Evolutionary conservation across 2,797 vertebrate genomes (phyloP).

Genomic region (Petrocephalus sullivani): DNA sequence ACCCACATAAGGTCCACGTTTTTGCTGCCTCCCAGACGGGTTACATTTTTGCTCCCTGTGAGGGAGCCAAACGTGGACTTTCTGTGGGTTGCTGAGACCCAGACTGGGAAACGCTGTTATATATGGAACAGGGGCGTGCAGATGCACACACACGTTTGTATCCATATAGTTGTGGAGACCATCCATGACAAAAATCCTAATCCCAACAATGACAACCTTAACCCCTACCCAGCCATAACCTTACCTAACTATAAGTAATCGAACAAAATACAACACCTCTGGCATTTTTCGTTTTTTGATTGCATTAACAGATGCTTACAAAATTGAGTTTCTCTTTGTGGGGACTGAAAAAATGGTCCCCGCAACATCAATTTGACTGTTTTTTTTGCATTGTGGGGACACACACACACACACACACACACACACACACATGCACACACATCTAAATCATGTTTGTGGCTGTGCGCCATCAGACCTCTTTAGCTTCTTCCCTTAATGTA

Average conservation of each 20-base stretch:
- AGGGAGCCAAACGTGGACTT: not conserved
- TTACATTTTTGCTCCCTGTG: not conserved
- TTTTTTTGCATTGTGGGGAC: too few relatives aligned
- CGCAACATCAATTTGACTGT: too few relatives aligned
- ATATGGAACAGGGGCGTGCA: not conserved
- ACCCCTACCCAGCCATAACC: not conserved
- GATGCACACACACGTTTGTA: not conserved
- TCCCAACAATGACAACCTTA: too few relatives aligned
- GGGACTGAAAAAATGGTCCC: not conserved
- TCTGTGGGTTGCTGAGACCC: not conserved
- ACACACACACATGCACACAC: constrained; percentile 29
- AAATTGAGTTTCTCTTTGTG: too few relatives aligned
- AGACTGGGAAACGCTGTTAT: not conserved
- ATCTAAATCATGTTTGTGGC: constrained; percentile 72
- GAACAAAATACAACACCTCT: too few relatives aligned
- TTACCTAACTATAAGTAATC: too few relatives aligned
- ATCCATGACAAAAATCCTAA: too few relatives aligned
- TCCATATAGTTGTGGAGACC: not conserved
- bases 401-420: not conserved
- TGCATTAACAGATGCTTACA: too few relatives aligned
- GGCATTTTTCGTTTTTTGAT: too few relatives aligned
- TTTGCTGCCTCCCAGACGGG: too few relatives aligned
- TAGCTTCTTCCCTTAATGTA: constrained; percentile 86
- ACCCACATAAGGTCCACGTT: not conserved
- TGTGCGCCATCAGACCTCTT: constrained; percentile 73